Base-by-base conservation (phyloP, 2,888 invertebrate species). In the Lithophane leautieri region DNA sequence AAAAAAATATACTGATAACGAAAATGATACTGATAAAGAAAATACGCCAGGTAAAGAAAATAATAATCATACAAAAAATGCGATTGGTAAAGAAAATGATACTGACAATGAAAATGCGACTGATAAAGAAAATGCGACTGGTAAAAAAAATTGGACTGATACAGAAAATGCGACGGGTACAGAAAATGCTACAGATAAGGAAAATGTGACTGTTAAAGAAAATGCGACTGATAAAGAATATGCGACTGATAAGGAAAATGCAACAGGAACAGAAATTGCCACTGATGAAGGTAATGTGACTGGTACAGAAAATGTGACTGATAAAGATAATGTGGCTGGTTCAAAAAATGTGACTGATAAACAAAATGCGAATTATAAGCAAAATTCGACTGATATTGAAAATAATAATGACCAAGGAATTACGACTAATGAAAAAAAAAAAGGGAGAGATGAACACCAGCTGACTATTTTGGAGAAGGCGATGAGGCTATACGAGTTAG, bases 401-500 rank as follows among this genome's bases (percentile, higher is more conserved):
- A 70, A 70, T 8, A 4, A 25, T n/a, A 47, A 25, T 12, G 11
- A 14, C 40, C 61, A 22, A 47, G 54, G 22, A 42, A 62, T n/a
- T 19, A 4, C 28, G 12, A 22, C 7, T 16, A 28, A 25, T 34
- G 7, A 42, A 14, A 56, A 16, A 6, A 62, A 42, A 34, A 12
- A 56, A 22, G 47, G 50, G 2, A n/a, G 42, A 42, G 47, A 54
- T 44, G 61, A 52, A 74, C 54, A 77, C 19, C 47, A 74, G 16
- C 28, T 77, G 42, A 56, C 80, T 56, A 77, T 77, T 62, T 72
- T 80, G 50, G 77, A 79, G 50, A 77, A 77, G 25, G 77, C 77
- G 25, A 77, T 77, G 80, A 56, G 61, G 3, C 50, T 77, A 14
- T 70, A 80, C 19, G 77, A 80, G 42, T 42, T 77, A 63, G 77